Conservation (phyloP, 2,113 vertebrate genomes). For the Anguilla japonica region DNA sequence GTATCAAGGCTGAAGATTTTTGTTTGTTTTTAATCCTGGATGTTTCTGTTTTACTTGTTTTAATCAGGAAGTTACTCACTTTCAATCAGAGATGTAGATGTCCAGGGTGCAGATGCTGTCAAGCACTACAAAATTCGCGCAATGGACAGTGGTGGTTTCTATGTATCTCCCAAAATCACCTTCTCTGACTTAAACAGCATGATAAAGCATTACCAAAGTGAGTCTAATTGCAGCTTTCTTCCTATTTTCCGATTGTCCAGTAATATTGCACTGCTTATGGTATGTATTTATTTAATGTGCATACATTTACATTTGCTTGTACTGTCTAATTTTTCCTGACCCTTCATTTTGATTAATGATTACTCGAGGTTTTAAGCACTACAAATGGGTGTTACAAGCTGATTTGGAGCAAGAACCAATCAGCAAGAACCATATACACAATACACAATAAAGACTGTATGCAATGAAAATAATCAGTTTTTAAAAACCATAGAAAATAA, state of each 20-base stretch:
- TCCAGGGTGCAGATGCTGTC: conserved; percentile 74
- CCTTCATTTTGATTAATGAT: neutral
- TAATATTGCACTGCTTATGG: neutral
- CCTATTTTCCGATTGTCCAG: neutral
- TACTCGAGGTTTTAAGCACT: neutral
- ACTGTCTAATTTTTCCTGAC: neutral
- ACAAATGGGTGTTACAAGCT: neutral
- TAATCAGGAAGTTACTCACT: conserved; percentile 86
- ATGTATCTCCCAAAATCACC: conserved; percentile 93
- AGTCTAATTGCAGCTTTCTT: conserved; percentile 54
- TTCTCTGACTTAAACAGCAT: conserved; percentile 80
- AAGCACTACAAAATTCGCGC: conserved; percentile 97
- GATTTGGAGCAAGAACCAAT: neutral
- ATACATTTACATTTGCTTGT: neutral
- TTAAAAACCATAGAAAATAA: too few species aligned
- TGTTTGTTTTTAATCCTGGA: neutral
- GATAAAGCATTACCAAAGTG: conserved; percentile 96
- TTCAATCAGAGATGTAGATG: conserved; percentile 83
- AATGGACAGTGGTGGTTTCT: conserved; percentile 91
- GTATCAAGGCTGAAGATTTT: neutral
- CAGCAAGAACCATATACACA: neutral
- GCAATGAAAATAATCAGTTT: too few species aligned
- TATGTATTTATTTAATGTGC: neutral
- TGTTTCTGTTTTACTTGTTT: neutral
- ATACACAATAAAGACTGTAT: neutral